phyloP scores from a whole-genome alignment of 1,140 invertebrate species.

The Caenorhabditis briggsae region DNA sequence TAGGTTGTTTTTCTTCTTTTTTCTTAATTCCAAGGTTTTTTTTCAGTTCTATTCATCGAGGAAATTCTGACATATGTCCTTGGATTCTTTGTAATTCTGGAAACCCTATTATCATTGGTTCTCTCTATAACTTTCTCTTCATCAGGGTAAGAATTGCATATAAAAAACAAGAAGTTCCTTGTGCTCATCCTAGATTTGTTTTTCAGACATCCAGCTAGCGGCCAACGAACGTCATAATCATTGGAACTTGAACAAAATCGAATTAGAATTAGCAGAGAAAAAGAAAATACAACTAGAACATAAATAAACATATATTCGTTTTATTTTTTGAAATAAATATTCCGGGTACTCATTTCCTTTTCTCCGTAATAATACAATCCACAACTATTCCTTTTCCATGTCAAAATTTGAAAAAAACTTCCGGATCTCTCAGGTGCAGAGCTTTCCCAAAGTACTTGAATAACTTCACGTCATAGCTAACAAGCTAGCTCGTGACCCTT shows the following conservation, averaged over 20 bases:
- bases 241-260: neutral
- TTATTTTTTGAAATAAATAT: no score
- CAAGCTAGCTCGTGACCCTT: constrained; percentile 2
- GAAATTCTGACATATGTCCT: constrained; percentile 34
- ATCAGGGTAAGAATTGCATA: constrained; percentile 5
- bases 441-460: neutral
- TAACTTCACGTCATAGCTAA: neutral
- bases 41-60: constrained; percentile 36
- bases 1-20: neutral
- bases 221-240: neutral
- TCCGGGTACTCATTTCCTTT: no score
- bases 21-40: neutral
- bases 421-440: neutral
- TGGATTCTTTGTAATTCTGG: neutral
- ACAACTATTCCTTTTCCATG: neutral
- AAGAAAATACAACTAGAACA: neutral
- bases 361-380: no score
- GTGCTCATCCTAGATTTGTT: neutral
- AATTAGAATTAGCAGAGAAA: neutral
- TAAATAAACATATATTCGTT: neutral
- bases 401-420: neutral
- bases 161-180: neutral
- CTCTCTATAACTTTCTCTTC: constrained; percentile 12
- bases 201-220: constrained; percentile 9
- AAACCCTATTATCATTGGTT: neutral